phyloP scores from a whole-genome alignment of 2,888 invertebrate genomes.

The Pseudolycoriella hygida region DNA sequence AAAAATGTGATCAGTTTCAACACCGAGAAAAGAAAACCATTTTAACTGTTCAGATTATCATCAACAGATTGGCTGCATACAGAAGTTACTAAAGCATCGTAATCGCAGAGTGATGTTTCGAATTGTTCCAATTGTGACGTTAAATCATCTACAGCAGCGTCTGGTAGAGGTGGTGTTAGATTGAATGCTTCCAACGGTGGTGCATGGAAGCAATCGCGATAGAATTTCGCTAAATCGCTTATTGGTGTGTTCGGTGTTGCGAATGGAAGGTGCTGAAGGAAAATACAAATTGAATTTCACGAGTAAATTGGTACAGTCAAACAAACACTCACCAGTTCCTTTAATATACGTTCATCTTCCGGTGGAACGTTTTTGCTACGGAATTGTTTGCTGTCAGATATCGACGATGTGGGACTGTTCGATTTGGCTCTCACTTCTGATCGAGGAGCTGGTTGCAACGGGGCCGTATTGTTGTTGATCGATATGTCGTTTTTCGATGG shows the following conservation, averaged over 20 bases:
- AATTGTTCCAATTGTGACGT: slow-evolving; percentile 28
- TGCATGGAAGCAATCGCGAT: slow-evolving; percentile 28
- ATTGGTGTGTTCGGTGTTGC: slow-evolving; percentile 27
- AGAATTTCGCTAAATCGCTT: slow-evolving; percentile 29
- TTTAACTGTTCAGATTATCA: slow-evolving; percentile 13
- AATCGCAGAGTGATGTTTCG: slow-evolving; percentile 28
- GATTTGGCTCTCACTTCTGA: too few relatives aligned
- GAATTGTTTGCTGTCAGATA: slow-evolving; percentile 12
- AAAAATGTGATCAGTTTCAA: too few relatives aligned
- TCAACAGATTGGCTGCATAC: slow-evolving; percentile 16
- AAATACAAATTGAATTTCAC: slow-evolving; percentile 8
- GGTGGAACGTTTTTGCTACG: slow-evolving; percentile 6
- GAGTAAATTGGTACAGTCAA: background rate
- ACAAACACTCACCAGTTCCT: slow-evolving; percentile 19
- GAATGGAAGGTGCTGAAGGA: slow-evolving; percentile 26
- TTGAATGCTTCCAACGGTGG: slow-evolving; percentile 18
- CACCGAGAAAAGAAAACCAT: background rate
- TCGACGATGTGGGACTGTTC: too few relatives aligned
- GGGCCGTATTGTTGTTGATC: too few relatives aligned
- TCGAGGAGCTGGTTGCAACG: too few relatives aligned
- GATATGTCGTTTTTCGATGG: too few relatives aligned
- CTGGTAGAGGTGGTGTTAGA: slow-evolving; percentile 7
- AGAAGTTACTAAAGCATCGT: slow-evolving; percentile 28
- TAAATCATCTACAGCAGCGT: slow-evolving; percentile 20
- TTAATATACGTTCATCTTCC: slow-evolving; percentile 27